Base-by-base conservation (phyloP, 1,140 invertebrate species). In the Oryzaephilus surinamensis region DNA sequence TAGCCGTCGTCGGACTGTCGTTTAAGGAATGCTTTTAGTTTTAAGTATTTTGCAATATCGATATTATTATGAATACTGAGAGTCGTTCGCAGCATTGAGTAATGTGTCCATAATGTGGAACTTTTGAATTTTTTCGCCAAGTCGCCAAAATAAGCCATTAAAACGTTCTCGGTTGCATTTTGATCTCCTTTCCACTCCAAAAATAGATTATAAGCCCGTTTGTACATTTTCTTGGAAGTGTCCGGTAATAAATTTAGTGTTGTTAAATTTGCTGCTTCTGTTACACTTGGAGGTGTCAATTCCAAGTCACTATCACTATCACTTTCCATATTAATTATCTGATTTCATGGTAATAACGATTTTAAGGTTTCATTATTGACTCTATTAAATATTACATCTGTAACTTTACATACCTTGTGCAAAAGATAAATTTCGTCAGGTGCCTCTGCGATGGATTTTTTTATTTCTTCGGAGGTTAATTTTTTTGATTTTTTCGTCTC, bases 21-120 rank as follows among this genome's bases (percentile, higher is more conserved):
- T 35, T 46, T 46, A 6, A 40, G 12, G 14, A 23, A 30, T 14
- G 13, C 14, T 4, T 23, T 38, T 10, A 38, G 21, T 30, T 38
- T 38, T n/a, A n/a, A 5, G 10, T 29, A 30, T 30, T 38, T 38
- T 29, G 8, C 7, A 12, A 38, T 10, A 2, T 38, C 36, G 16
- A 38, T 30, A 17, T 38, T 38, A 19, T 30, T 18, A 11, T 38
- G 7, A 12, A 24, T 16, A 7, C 17, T 29, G 16, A 30, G 12
- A 4, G 23, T 17, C 12, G 35, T 13, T 18, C 27, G 24, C 13
- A 38, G 16, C 36, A 38, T 38, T 4, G 36, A 38, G 21, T 33
- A 36, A 10, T 36, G 21, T 4, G 6, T 18, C 36, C 26, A 38
- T 26, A 30, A 29, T 12, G 36, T 29, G 28, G 26, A 38, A 38